Base-by-base conservation (phyloP, 1,140 invertebrate genomes). In the Pseudomyrmex cubaensis region DNA sequence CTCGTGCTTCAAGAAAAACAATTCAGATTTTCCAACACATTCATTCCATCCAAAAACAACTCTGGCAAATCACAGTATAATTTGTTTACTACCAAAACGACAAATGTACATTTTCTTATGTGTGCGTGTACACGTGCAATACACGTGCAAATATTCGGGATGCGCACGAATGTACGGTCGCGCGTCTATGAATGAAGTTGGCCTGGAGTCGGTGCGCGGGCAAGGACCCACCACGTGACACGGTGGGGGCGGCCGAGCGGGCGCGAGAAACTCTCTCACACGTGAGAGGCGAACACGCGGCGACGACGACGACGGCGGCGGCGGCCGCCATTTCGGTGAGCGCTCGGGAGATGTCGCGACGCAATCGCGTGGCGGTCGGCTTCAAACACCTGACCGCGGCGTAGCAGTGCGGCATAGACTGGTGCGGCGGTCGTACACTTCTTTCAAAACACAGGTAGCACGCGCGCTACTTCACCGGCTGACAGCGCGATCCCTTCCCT, bases 371-470 rank as follows among this genome's bases (percentile, higher is more conserved):
- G 85, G 83, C 87, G 90, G 85, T 75, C 66, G 80, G 46, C 78
- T 89, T 85, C 88, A 92, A 92, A 92, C 91, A 92, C 90, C 91
- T 92, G 91, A 92, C 86, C 20, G 74, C 56, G 56, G 83, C 48
- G 70, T 83, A 87, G 84, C 91, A 92, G 91, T 92, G 91, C 86
- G 72, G 91, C 90, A 92, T 92, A 90, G 90, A 84, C 91, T 91
- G 84, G 91, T 92, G 91, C 83, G 87, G 90, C 73, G 90, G 83
- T 83, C 87, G 87, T 91, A 90, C 86, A 89, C 87, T 92, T 88
- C 87, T 90, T 90, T 86, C 87, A 88, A 92, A 80, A 91, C 84
- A 76, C 83, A 76, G 56, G 85, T 90, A 91, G 88, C 89, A 88
- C 85, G 87, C 75, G 86, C 82, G 86, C 82, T 69, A 73, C 64